Evolutionary conservation across 2,113 vertebrate species (phyloP).

Genomic region (Larimichthys crocea): DNA sequence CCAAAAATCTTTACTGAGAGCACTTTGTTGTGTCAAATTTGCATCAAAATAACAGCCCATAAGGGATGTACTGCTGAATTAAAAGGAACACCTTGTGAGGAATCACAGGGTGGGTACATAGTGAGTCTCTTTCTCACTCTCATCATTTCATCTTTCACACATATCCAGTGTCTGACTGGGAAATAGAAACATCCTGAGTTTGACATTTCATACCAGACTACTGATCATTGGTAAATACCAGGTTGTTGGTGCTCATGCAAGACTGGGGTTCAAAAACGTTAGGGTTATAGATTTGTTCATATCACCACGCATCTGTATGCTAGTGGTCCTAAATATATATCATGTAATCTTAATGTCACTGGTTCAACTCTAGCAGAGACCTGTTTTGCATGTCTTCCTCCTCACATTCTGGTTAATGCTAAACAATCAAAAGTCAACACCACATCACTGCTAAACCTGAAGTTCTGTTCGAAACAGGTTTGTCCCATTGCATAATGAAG

Average conservation of each 20-base stretch:
- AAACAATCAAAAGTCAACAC: neutral
- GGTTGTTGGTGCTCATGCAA: neutral
- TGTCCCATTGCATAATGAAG: neutral
- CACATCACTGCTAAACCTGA: neutral
- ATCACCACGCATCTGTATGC: neutral
- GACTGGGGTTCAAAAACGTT: neutral
- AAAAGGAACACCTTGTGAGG: conserved; percentile 51
- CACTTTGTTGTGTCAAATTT: conserved; percentile 66
- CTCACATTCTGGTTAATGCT: neutral
- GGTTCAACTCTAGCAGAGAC: neutral
- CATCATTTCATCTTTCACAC: conserved; percentile 20
- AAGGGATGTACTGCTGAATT: conserved; percentile 58
- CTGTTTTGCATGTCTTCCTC: neutral
- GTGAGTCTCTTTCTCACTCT: conserved; percentile 1
- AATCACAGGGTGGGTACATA: conserved; percentile 51
- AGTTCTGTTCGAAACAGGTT: neutral
- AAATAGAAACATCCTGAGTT: conserved; percentile 24
- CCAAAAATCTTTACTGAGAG: conserved; percentile 58
- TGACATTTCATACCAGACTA: conserved; percentile 21
- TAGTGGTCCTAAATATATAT: neutral
- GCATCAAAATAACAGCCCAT: conserved; percentile 71
- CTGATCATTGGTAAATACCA: conserved; percentile 21
- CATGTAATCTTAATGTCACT: neutral
- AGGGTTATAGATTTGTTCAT: neutral
- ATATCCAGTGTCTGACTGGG: conserved; percentile 13